A percentile compares a stretch with the other conserved stretches of the same genome.
These are phyloP conservation scores for Tetramorium parvispinum DNA, from an alignment of 1,140 invertebrate genomes.

Conservation along the genomic window DNA sequence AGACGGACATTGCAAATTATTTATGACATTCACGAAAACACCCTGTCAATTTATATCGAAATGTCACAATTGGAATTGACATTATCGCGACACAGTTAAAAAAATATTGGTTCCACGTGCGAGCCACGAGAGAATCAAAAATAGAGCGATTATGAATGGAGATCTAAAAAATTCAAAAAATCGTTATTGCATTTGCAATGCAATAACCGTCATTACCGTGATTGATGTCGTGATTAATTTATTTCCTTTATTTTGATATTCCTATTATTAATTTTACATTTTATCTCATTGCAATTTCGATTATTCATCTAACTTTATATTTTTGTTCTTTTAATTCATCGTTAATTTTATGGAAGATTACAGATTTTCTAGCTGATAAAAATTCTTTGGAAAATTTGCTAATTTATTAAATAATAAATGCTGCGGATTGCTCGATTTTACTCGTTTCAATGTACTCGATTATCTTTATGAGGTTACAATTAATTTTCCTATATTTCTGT, in stretches of 20 bases:
- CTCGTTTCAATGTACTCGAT: neutral
- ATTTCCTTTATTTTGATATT: neutral
- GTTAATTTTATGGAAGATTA: neutral
- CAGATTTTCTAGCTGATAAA: neutral
- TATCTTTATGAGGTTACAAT: neutral
- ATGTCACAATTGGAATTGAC: slow-evolving; percentile 31
- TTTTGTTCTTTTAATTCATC: neutral
- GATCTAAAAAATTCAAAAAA: neutral
- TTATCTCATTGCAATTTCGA: neutral
- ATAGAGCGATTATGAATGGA: neutral
- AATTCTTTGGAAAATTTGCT: neutral
- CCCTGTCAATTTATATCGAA: slow-evolving; percentile 49
- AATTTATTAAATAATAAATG: neutral
- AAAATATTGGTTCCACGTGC: neutral
- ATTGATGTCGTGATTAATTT: neutral
- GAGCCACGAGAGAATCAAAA: neutral
- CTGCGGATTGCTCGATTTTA: neutral
- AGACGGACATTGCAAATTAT: slow-evolving; percentile 52
- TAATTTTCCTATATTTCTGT: neutral
- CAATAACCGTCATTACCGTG: no score
- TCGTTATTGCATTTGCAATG: neutral
- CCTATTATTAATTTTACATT: neutral
- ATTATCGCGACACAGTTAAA: slow-evolving; percentile 43
- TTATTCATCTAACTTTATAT: neutral
- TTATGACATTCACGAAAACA: slow-evolving; percentile 52